Base-by-base conservation (phyloP, 1,140 invertebrate species). In the Neodiprion fabricii region DNA sequence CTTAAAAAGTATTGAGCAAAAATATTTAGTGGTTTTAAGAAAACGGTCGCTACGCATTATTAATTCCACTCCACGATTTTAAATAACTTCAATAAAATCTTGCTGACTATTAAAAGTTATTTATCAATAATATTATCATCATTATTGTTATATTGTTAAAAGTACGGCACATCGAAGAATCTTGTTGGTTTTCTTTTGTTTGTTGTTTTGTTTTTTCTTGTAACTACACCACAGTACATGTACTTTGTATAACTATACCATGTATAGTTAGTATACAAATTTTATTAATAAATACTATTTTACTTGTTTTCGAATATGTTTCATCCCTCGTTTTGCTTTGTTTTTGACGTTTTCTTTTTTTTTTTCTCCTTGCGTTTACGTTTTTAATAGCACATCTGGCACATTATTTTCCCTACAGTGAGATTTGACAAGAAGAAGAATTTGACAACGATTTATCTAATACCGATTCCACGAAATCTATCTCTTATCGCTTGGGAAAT, bases 101-200 rank as follows among this genome's bases (percentile, higher is more conserved):
- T 49, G n/a, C 70, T 49, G 70, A 17, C 70, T 49, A 49, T 21
- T 14, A 71, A 71, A 21, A 68, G 47, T 40, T 17, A 69, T 17
- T 48, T 47, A 69, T 53, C 14, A 69, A 74, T 53, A 50, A 17
- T 61, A 69, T 61, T 67, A 72, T 23, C 9, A n/a, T 10, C 66
- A 40, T 40, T 40, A 40, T 40, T 40, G 14, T 76, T 40, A 40
- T 17, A 11, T 53, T 68, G 49, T 40, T 72, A 77, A 80, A 84
- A 82, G 78, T 84, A 85, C 84, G 83, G 83, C 84, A 85, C 84
- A 81, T 85, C 83, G 81, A 85, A 85, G 83, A 86, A 85, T 85
- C 85, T 83, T 40, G 28, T 40, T 40, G 28, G 11, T 67, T 77
- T 76, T 75, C 7, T 65, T 17, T 14, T 72, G 10, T 21, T 11